Evolutionary conservation across 1,140 invertebrate genomes (phyloP).

Genomic region (Drosophila setifemur): DNA sequence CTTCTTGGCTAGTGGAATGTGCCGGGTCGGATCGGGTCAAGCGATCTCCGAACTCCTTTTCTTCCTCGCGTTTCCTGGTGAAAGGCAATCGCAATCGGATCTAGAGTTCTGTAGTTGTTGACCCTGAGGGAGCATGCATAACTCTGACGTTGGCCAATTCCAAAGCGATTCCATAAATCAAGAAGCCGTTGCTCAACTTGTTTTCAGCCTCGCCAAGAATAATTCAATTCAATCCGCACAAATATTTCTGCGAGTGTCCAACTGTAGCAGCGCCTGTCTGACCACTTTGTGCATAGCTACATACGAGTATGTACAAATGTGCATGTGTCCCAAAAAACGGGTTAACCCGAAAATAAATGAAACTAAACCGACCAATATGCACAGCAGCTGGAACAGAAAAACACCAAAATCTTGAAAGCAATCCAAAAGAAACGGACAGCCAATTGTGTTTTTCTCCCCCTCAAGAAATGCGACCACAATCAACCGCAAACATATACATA

Average conservation of each 20-base stretch:
- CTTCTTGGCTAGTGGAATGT: background rate
- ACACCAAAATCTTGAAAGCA: slow-evolving; percentile 7
- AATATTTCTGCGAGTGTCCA: slow-evolving; percentile 43
- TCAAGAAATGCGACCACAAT: slow-evolving; percentile 2
- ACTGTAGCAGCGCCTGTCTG: slow-evolving; percentile 39
- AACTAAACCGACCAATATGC: slow-evolving; percentile 14
- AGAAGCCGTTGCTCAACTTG: slow-evolving; percentile 63
- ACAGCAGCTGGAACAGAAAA: background rate
- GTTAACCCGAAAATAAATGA: slow-evolving; percentile 65
- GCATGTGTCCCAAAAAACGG: slow-evolving; percentile 40
- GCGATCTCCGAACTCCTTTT: slow-evolving; percentile 24
- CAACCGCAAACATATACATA: slow-evolving; percentile 13
- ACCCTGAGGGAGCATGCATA: slow-evolving; percentile 39
- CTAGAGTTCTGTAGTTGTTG: slow-evolving; percentile 12
- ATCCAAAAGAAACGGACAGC: slow-evolving; percentile 26
- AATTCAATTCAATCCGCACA: slow-evolving; percentile 21
- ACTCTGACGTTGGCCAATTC: slow-evolving; percentile 34
- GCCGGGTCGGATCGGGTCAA: background rate
- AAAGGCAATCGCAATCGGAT: slow-evolving; percentile 15
- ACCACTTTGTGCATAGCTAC: slow-evolving; percentile 49
- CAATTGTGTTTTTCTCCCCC: slow-evolving; percentile 9
- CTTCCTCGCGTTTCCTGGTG: slow-evolving; percentile 38
- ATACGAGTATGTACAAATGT: no score
- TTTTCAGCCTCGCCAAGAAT: slow-evolving; percentile 42
- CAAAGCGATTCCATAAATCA: slow-evolving; percentile 64